A percentile compares a stretch with the other conserved stretches of the same genome.
These are phyloP conservation scores for Nematostella vectensis DNA, from an alignment of 92 coral and sea anemone species.

Conservation along the genomic window DNA sequence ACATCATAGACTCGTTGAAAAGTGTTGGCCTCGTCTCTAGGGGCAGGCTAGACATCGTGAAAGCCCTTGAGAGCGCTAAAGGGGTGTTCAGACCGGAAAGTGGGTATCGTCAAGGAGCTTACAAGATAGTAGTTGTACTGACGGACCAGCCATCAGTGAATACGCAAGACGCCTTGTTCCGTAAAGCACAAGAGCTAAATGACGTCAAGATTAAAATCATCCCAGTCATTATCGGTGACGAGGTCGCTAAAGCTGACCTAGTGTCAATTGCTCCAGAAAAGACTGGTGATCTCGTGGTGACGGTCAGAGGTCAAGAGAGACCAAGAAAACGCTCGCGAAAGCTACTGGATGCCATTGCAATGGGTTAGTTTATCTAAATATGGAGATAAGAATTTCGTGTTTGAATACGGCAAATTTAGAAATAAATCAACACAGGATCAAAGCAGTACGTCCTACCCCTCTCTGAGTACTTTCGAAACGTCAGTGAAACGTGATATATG, in stretches of 20 bases:
- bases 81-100: constrained; percentile 44
- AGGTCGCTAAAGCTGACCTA: constrained; percentile 38
- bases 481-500: no score
- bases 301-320: constrained; percentile 27
- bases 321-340: constrained; percentile 27
- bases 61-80: constrained; percentile 37
- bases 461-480: no score
- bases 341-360: constrained; percentile 32
- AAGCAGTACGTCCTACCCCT: no score
- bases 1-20: neutral
- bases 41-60: constrained; percentile 39
- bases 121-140: constrained; percentile 59
- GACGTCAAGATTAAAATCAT: constrained; percentile 45
- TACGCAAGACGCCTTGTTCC: constrained; percentile 17
- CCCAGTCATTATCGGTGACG: constrained; percentile 52
- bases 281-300: constrained; percentile 25
- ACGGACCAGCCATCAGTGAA: constrained; percentile 44
- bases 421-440: no score
- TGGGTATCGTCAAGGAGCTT: constrained; percentile 64
- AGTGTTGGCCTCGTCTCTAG: neutral
- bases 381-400: no score
- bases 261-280: constrained; percentile 38
- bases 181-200: constrained; percentile 25
- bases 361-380: no score
- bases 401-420: no score